A percentile compares a stretch with the other conserved stretches of the same genome.
Evolutionary conservation across 1,140 invertebrate species (phyloP).

Genomic region (Heliconius eleuchia): DNA sequence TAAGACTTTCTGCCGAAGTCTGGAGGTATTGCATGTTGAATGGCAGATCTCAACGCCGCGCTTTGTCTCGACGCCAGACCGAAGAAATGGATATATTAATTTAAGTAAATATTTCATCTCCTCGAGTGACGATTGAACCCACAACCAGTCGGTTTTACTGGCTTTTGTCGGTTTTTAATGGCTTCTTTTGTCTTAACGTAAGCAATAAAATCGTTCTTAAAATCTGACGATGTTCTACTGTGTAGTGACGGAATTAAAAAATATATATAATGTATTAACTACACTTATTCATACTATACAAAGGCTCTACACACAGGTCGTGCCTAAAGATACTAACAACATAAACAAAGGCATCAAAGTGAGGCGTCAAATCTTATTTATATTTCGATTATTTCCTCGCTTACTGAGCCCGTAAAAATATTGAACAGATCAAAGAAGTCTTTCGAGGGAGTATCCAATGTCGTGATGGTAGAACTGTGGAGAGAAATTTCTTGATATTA

Average conservation of each 20-base stretch:
- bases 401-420: neutral
- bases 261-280: neutral
- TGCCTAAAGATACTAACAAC: neutral
- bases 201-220: too few relatives aligned
- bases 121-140: too few relatives aligned
- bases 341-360: neutral
- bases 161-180: too few relatives aligned
- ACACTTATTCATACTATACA: neutral
- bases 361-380: neutral
- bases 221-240: too few relatives aligned
- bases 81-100: too few relatives aligned
- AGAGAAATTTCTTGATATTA: neutral
- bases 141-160: too few relatives aligned
- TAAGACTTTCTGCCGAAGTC: too few relatives aligned
- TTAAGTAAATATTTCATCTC: too few relatives aligned
- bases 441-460: neutral
- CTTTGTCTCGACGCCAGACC: too few relatives aligned
- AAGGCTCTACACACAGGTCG: neutral
- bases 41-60: too few relatives aligned
- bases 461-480: neutral
- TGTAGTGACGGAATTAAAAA: neutral
- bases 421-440: neutral
- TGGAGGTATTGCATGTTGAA: too few relatives aligned
- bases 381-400: constrained; percentile 1
- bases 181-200: too few relatives aligned